These are phyloP conservation scores for Rhinophrynus dorsalis DNA, from an alignment of 2,797 vertebrate species.

Conservation along the genomic window DNA sequence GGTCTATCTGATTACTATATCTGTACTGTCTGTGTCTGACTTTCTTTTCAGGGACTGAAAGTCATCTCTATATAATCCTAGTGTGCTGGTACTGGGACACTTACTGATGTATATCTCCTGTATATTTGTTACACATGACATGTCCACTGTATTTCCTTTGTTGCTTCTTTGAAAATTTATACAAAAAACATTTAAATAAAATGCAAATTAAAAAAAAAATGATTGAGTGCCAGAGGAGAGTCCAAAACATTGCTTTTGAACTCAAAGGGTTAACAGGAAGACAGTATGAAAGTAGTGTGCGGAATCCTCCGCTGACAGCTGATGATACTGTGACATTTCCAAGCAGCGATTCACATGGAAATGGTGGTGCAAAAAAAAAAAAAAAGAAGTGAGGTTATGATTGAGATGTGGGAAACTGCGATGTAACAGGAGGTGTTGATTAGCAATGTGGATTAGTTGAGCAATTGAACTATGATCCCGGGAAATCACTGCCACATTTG, in stretches of 20 bases:
- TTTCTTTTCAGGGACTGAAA: too few relatives aligned
- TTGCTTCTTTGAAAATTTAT: too few relatives aligned
- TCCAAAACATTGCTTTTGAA: too few relatives aligned
- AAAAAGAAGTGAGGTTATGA: not conserved
- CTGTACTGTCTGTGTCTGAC: too few relatives aligned
- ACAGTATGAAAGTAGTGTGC: not conserved
- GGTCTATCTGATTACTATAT: too few relatives aligned
- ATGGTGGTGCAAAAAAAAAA: not conserved
- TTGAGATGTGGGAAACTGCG: not conserved
- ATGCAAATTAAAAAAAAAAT: not conserved
- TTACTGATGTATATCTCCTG: too few relatives aligned
- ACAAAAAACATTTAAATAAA: constrained; percentile 6
- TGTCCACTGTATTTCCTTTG: too few relatives aligned
- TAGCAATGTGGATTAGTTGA: not conserved
- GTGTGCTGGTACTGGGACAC: too few relatives aligned
- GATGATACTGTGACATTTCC: constrained; percentile 16
- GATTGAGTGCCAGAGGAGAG: too few relatives aligned
- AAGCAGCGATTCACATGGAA: constrained; percentile 3
- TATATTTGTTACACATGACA: too few relatives aligned
- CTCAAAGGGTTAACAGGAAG: too few relatives aligned
- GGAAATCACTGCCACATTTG: not conserved
- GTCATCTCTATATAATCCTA: too few relatives aligned
- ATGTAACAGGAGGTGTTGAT: constrained; percentile 21
- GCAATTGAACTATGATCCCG: not conserved
- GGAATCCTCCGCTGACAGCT: constrained; percentile 1